A percentile compares a stretch with the other conserved stretches of the same genome.
phyloP scores from a whole-genome alignment of 2,888 invertebrate species.

The Cephus pulcher region DNA sequence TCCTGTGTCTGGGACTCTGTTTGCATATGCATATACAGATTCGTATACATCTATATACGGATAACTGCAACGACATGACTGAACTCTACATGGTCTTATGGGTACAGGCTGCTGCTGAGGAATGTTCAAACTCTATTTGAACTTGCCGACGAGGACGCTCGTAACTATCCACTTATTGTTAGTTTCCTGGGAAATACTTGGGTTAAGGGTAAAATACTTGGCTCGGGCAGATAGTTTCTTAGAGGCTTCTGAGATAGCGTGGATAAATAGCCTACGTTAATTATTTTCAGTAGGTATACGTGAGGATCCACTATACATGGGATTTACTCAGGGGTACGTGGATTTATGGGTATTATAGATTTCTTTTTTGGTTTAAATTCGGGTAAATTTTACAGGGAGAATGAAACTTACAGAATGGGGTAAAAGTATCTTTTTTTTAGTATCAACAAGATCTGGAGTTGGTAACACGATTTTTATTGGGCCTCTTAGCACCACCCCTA shows the following conservation, averaged over 20 bases:
- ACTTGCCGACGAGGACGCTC: constrained; percentile 25
- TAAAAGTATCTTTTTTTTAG: neutral
- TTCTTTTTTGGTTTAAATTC: neutral
- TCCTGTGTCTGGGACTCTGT: neutral
- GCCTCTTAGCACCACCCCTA: neutral
- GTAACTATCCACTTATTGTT: neutral
- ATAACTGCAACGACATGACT: neutral
- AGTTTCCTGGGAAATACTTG: neutral
- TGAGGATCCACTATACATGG: neutral
- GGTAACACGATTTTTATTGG: neutral
- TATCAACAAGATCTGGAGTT: neutral
- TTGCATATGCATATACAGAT: neutral
- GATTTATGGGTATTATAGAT: neutral
- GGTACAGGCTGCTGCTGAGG: neutral
- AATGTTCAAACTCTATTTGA: constrained; percentile 31
- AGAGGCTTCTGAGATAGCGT: neutral
- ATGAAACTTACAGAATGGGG: neutral
- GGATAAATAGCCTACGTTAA: neutral
- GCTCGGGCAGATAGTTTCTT: neutral
- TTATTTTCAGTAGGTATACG: neutral
- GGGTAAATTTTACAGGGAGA: neutral
- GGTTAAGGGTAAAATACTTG: neutral
- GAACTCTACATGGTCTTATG: neutral
- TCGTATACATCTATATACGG: neutral
- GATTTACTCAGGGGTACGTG: neutral